Base-by-base conservation (phyloP, 2,797 vertebrate species). In the Neopelma chrysocephalum region DNA sequence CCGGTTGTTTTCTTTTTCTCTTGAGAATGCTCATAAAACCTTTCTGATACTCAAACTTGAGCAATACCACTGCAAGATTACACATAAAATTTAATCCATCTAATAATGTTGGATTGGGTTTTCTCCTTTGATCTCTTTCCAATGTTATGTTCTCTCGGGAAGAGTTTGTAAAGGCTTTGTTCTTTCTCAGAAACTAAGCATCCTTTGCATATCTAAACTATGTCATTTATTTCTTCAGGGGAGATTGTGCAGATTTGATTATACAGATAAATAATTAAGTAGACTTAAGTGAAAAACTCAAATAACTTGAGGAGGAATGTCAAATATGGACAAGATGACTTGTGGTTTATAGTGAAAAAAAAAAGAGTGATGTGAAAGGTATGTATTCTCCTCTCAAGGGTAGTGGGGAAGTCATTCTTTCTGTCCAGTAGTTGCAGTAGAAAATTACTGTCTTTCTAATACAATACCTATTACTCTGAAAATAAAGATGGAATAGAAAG, bases 71-170 rank as follows among this genome's bases (percentile, higher is more conserved):
- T 54, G 65, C 57, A 95, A 93, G 71, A 89, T 93, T 95, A 61
- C 40, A 78, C 26, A 25, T 64, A 90, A 91, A 82, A 62, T 72
- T 77, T 89, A 94, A 96, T 93, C 69, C 58, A 79, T 72, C 69
- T 89, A 70, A 94, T 82, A 75, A 32, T 19, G 32, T 38, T 90
- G 75, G 68, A 93, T 23, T 66, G 81, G 13, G 11, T 68, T 95
- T 95, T 92, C 66, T 90, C 61, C 87, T 97, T 96, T 97, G 93
- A 96, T 96, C 87, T 90, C 38, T 79, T 43, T 92, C 88, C 93
- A 96, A 19, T 69, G 73, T 61, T 70, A 84, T 58, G 76, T 80
- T 94, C 69, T 96, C 89, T 89, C 1, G 21, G 83, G 91, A 87
- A 69, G 65, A 79, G 56, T 88, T 92, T 88, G 48, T 77, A 61